A percentile compares a stretch with the other conserved stretches of the same genome.
Evolutionary conservation across 2,888 invertebrate genomes (phyloP).

Genomic region (Trissoscelio sp.): DNA sequence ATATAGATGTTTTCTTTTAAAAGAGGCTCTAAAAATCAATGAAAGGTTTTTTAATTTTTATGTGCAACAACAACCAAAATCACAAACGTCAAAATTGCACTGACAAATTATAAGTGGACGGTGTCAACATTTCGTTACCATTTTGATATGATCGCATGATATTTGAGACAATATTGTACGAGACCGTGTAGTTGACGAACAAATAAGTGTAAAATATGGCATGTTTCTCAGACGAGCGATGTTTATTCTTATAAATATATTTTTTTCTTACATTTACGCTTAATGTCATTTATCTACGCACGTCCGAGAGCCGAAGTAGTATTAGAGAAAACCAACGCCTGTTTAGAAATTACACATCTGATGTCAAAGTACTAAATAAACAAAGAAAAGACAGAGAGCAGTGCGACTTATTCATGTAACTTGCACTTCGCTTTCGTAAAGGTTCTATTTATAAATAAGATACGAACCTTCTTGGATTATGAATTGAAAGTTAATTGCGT

Average conservation of each 20-base stretch:
- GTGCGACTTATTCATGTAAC: slow-evolving; percentile 49
- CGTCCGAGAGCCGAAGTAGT: slow-evolving; percentile 56
- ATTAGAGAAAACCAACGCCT: slow-evolving; percentile 46
- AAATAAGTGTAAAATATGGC: slow-evolving; percentile 37
- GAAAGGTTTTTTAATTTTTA: slow-evolving; percentile 16
- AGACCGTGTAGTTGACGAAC: slow-evolving; percentile 33
- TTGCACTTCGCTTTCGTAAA: slow-evolving; percentile 40
- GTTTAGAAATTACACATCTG: slow-evolving; percentile 37
- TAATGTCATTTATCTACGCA: slow-evolving; percentile 55
- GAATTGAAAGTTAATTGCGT: slow-evolving; percentile 35
- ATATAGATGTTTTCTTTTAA: slow-evolving; percentile 25
- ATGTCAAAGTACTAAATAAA: slow-evolving; percentile 32
- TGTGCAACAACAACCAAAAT: slow-evolving; percentile 10
- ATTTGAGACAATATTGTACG: slow-evolving; percentile 25
- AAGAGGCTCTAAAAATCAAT: slow-evolving; percentile 26
- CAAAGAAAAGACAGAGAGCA: slow-evolving; percentile 1
- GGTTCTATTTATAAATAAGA: slow-evolving; percentile 38
- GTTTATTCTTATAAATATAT: slow-evolving; percentile 49
- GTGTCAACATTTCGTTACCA: slow-evolving; percentile 8
- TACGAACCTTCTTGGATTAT: slow-evolving; percentile 19
- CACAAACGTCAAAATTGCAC: slow-evolving; percentile 5
- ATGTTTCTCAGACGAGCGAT: slow-evolving; percentile 44
- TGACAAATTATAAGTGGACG: not conserved
- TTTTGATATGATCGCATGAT: slow-evolving; percentile 22
- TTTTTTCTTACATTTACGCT: slow-evolving; percentile 57